Base-by-base conservation (phyloP, 2,113 vertebrate genomes). In the Oreochromis spilurus region DNA sequence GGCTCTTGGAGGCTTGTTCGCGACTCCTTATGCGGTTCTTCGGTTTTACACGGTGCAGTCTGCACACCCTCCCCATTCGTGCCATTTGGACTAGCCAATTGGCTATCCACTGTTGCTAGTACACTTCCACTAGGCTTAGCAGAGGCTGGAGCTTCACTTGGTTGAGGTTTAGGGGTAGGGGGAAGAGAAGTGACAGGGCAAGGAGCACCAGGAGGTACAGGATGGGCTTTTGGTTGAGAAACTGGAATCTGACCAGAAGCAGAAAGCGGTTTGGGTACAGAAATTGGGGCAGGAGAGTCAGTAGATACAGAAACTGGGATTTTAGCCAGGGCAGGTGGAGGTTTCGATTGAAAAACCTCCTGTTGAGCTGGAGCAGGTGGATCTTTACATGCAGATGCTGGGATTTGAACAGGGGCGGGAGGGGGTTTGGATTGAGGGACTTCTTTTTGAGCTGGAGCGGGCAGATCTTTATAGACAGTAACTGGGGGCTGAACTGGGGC, bases 1-100 rank as follows among this genome's bases (percentile, higher is more conserved):
- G 96, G 88, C 91, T 96, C 81, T 95, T 97, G 86, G 96, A 96
- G 38, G 96, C 87, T 85, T 3, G 55, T 36, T 45, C 36, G 87
- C 31, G 85, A 57, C 54, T 91, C 91, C 38, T 72, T 67, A 6
- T 87, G 84, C n/a, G 77, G 83, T 72, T 93, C 90, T 26, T 88
- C 88, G 58, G 70, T 89, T 89, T 93, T 92, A 26, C 75, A 67
- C 1, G 9, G 17, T 58, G 67, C 9, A 5, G 78, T 53, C 36
- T 77, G 62, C 17, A 19, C 62, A 31, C 81, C 57, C 3, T 82
- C 88, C 4, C 43, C 65, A 43, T 83, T 79, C 82, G 57, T 79
- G 62, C 40, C 91, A 52, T 77, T 87, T 36, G 54, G 80, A 57
- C 78, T 85, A 13, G 82, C 17, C 48, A 90, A 24, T 12, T 72